phyloP scores from a whole-genome alignment of 2,888 invertebrate genomes.

The Hedya salicella region DNA sequence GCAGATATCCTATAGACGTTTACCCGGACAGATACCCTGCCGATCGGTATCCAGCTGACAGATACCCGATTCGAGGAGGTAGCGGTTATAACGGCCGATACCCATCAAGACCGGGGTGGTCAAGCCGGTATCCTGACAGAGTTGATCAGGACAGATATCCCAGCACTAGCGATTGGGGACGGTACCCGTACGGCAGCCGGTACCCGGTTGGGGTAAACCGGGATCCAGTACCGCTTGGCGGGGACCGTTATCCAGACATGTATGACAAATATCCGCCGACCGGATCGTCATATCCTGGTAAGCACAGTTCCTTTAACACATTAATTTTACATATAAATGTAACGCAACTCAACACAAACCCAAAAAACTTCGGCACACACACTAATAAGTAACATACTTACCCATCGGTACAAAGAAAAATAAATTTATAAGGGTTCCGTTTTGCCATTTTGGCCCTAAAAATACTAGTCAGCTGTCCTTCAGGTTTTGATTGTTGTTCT shows the following conservation, averaged over 20 bases:
- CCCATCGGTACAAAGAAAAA: no score
- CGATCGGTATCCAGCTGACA: constrained; percentile 62
- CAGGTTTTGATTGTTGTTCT: constrained; percentile 1
- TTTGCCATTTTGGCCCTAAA: no score
- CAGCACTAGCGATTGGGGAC: constrained; percentile 69
- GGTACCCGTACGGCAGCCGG: constrained; percentile 73
- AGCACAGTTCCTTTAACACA: constrained; percentile 55
- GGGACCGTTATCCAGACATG: constrained; percentile 79
- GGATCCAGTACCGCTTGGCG: constrained; percentile 80
- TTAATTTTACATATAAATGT: neutral
- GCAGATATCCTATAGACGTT: constrained; percentile 71
- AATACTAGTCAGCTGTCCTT: neutral
- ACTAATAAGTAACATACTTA: no score
- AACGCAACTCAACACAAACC: no score
- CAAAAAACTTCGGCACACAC: no score
- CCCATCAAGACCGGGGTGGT: constrained; percentile 66
- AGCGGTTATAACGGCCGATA: constrained; percentile 55
- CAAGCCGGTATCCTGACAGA: constrained; percentile 79
- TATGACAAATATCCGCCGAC: constrained; percentile 86
- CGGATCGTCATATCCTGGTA: constrained; percentile 82
- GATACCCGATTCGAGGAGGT: constrained; percentile 56
- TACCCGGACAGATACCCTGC: constrained; percentile 69
- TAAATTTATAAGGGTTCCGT: no score
- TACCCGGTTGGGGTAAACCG: constrained; percentile 80
- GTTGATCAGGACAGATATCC: constrained; percentile 78